Base-by-base conservation (phyloP, 2,113 vertebrate genomes). In the Callopanchax toddi region DNA sequence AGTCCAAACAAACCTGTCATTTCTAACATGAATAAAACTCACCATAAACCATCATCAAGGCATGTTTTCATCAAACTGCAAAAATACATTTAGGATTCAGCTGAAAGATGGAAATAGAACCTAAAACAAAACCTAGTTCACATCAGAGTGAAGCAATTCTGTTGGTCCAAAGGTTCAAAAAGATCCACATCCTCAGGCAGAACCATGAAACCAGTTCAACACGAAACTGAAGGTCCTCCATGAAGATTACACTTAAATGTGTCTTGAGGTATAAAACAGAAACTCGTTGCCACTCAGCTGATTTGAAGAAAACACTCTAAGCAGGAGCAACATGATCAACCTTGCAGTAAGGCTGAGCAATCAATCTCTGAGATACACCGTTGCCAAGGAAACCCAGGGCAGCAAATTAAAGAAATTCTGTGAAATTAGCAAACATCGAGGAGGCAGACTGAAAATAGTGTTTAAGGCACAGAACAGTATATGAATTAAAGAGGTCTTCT, bases 381-480 rank as follows among this genome's bases (percentile, higher is more conserved):
- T 63, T 20, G 54, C 44, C 52, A 67, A 18, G 53, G 44, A 9
- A 59, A 56, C 73, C 44, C 13, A 2, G 6, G n/a, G 40, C 36
- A 50, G 32, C 46, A 57, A 61, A 74, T 39, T 21, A 40, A 16
- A 54, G 16, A 2, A 44, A 23, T 2, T 60, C 3, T 34, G 54
- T 43, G 39, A 40, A 40, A 40, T 40, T 16, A 23, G 20, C 1
- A 13, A 65, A 60, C 1, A 3, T 20, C 37, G 2, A 22, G 51
- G 2, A 22, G 44, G 54, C 16, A 26, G 39, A n/a, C 2, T n/a
- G 29, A 32, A 17, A 61, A 32, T 20, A 8, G 21, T 11, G 18
- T 20, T 4, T 11, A 17, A 17, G 39, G 16, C 17, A 15, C 5
- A 37, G 12, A 37, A 37, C n/a, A n/a, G n/a, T 37, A 13, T 37